Base-by-base conservation (phyloP, 2,113 vertebrate genomes). In the Ictidomys tridecemlineatus region DNA sequence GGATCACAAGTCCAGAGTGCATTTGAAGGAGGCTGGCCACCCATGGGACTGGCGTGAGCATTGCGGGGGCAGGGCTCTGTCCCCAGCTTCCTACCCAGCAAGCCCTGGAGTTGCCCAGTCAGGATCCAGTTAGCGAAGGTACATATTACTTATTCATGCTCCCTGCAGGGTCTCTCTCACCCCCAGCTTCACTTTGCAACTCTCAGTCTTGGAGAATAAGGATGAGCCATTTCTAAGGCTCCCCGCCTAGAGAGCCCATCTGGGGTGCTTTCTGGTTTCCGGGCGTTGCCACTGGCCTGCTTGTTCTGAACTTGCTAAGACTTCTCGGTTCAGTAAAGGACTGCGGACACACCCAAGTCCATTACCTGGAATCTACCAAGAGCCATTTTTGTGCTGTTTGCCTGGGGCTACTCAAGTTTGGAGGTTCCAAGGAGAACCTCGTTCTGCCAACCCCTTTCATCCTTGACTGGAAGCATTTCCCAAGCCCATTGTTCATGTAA, bases 21-120 rank as follows among this genome's bases (percentile, higher is more conserved):
- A 1, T 18, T 9, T 63, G 30, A 39, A 70, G 34, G 45, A 70
- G 8, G 7, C 56, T 72, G 65, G 61, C 51, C 74, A 17, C 34
- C 28, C 22, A 9, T 1, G 0, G 0, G 39, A 10, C 9, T 76
- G 2, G 0, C 12, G 8, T 26, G 65, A 34, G 51, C 48, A 56
- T 11, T 20, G 18, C 85, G 63, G 76, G 53, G 24, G 16, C 58
- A 76, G 70, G 51, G 45, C 24, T 70, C 45, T 14, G 13, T 30
- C 51, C 26, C 30, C 34, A 67, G 37, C 73, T 30, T 10, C n/a
- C 8, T 17, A 32, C 61, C 39, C 0, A 2, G 80, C n/a, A 82
- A 84, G 24, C 13, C 30, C 61, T 22, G 4, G 78, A 16, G 7
- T 5, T 48, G 34, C 22, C 34, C 30, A 1, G 1, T 32, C 70